phyloP scores from a whole-genome alignment of 2,113 vertebrate genomes.

The Hippocampus abdominalis region DNA sequence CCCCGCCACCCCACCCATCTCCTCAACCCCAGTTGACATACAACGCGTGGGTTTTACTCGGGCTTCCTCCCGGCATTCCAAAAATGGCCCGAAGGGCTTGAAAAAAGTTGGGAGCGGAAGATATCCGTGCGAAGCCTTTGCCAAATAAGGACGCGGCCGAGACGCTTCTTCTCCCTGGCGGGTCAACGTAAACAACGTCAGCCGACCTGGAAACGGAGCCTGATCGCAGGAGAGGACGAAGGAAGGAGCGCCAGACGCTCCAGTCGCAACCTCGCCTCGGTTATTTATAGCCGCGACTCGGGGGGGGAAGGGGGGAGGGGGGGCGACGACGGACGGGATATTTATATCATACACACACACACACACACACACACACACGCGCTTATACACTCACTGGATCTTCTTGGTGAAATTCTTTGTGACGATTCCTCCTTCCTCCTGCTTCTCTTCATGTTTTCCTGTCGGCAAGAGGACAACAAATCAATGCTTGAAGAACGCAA shows the following conservation, averaged over 20 bases:
- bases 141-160: constrained; percentile 65
- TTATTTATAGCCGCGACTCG: neutral
- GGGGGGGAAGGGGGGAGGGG: neutral
- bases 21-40: too few species aligned
- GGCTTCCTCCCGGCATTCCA: too few species aligned
- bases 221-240: constrained; percentile 56
- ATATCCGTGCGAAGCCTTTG: constrained; percentile 13
- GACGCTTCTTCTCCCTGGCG: constrained; percentile 49
- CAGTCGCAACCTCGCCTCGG: neutral
- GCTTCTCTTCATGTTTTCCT: constrained; percentile 96
- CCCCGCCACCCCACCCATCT: too few species aligned
- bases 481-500: neutral
- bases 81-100: neutral
- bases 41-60: too few species aligned
- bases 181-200: constrained; percentile 68
- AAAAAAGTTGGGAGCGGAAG: constrained; percentile 2
- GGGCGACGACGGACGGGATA: too few species aligned
- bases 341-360: too few species aligned
- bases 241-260: constrained; percentile 33
- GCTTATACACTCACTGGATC: constrained; percentile 85
- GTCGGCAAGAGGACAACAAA: constrained; percentile 7
- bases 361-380: too few species aligned
- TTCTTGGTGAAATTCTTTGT: constrained; percentile 99
- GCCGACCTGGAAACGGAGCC: constrained; percentile 16
- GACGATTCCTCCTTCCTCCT: constrained; percentile 93